These are phyloP conservation scores for Hydra vulgaris DNA, from an alignment of 30 jellyfish, hydroid and myxozoan genomes.

Conservation along the genomic window DNA sequence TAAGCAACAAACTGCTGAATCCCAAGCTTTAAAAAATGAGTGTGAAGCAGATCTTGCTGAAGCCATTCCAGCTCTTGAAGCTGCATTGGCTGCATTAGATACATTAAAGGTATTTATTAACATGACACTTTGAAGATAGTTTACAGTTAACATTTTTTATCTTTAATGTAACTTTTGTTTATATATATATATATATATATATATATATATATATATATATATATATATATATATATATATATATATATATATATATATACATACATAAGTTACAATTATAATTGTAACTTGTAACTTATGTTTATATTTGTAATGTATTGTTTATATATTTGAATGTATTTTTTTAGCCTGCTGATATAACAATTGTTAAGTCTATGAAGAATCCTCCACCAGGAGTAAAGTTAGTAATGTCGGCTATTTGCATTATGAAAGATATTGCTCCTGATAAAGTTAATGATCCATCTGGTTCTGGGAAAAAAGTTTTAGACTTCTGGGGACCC, in stretches of 20 bases:
- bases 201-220: too few relatives aligned
- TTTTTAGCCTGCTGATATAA: constrained; percentile 87
- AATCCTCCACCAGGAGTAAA: constrained; percentile 97
- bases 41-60: constrained; percentile 99
- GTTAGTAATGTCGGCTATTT: constrained; percentile 94
- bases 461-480: constrained; percentile 91
- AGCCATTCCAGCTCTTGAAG: constrained; percentile 98
- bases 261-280: too few relatives aligned
- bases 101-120: constrained; percentile 67
- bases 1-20: constrained; percentile 88
- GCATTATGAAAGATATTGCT: constrained; percentile 87
- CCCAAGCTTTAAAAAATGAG: constrained; percentile 93
- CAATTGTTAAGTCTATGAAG: constrained; percentile 96
- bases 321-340: too few relatives aligned
- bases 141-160: too few relatives aligned
- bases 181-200: too few relatives aligned
- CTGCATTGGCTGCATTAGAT: constrained; percentile 91
- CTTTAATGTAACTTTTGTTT: too few relatives aligned
- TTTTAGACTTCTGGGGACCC: constrained; percentile 96
- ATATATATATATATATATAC: too few relatives aligned
- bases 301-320: too few relatives aligned
- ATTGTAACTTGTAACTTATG: too few relatives aligned
- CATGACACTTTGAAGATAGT: too few relatives aligned
- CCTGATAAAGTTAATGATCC: constrained; percentile 93
- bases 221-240: too few relatives aligned